Conservation (phyloP, 2,888 invertebrate genomes). For the Calameuta idolon region DNA sequence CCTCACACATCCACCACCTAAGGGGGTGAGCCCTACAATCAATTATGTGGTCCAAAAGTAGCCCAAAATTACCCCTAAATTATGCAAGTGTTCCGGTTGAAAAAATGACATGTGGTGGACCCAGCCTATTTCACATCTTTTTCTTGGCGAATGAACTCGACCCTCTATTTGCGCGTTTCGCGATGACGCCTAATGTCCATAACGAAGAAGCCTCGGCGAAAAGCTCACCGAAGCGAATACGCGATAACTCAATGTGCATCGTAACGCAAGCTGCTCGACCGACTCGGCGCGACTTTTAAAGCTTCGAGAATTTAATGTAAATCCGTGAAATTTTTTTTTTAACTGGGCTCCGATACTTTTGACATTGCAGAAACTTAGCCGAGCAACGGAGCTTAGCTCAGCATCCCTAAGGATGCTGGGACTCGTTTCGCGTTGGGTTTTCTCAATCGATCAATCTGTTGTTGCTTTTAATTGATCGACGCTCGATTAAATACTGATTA, state of each 20-base stretch:
- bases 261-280: not conserved
- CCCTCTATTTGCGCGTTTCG: not conserved
- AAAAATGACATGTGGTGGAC: too few species aligned
- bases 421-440: not conserved
- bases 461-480: too few species aligned
- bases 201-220: not conserved
- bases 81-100: too few species aligned
- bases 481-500: too few species aligned
- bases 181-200: not conserved
- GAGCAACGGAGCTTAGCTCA: not conserved
- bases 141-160: not conserved
- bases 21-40: too few species aligned
- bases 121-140: not conserved
- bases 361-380: not conserved
- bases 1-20: too few species aligned
- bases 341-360: too few species aligned
- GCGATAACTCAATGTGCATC: not conserved
- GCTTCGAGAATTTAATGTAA: not conserved
- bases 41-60: too few species aligned
- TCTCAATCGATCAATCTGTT: too few species aligned
- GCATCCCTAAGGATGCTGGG: not conserved
- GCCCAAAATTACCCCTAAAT: too few species aligned
- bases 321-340: not conserved
- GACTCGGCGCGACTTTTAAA: not conserved
- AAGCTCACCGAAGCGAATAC: not conserved